A percentile compares a stretch with the other conserved stretches of the same genome.
Evolutionary conservation across 2,113 vertebrate genomes (phyloP).

Genomic region (Ictalurus furcatus): DNA sequence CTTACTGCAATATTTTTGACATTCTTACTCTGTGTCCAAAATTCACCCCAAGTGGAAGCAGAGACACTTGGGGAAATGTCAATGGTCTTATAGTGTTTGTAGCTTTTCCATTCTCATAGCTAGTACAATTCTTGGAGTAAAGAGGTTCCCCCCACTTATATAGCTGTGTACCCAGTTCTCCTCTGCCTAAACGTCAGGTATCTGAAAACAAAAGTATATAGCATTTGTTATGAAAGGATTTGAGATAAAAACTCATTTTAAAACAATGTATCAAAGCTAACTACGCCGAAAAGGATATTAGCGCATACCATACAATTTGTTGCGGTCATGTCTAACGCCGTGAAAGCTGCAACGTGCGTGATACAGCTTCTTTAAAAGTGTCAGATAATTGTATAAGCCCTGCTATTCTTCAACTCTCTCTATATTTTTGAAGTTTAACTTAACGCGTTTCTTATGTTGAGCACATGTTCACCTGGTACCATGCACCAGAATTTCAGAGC

Average conservation of each 20-base stretch:
- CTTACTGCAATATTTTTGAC: not conserved
- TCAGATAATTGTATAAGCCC: not conserved
- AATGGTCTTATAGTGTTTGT: not conserved
- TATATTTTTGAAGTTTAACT: not conserved
- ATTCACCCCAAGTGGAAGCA: no score
- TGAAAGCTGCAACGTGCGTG: not conserved
- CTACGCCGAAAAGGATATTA: not conserved
- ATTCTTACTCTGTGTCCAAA: not conserved
- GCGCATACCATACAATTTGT: no score
- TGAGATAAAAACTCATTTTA: not conserved
- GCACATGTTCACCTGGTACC: not conserved
- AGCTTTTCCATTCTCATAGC: not conserved
- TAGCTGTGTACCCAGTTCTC: not conserved
- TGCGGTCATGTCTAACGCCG: not conserved
- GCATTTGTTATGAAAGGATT: not conserved
- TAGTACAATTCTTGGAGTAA: not conserved
- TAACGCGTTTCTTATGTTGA: not conserved
- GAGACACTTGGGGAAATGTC: not conserved
- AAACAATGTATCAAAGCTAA: not conserved
- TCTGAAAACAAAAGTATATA: conserved; percentile 31
- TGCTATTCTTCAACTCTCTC: not conserved
- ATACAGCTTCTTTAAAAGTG: not conserved
- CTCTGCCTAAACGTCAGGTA: conserved; percentile 40
- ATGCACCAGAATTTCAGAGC: not conserved
- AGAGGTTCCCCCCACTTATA: not conserved